Conservation (phyloP, 1,140 invertebrate genomes). For the Euwallacea fornicatus region DNA sequence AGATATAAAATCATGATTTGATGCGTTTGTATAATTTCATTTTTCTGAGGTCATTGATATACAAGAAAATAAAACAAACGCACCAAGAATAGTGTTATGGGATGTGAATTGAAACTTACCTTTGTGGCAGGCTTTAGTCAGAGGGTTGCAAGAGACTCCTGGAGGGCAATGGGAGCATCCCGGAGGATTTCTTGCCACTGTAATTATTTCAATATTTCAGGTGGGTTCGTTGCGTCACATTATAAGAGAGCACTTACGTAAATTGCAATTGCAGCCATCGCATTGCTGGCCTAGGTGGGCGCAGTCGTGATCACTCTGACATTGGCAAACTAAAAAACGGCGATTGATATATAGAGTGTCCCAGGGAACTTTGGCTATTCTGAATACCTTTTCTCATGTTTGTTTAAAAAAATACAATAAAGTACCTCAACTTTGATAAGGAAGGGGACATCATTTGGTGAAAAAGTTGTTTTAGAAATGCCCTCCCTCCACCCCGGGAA, state of each 20-base stretch:
- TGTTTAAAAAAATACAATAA: too few relatives aligned
- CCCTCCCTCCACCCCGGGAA: too few relatives aligned
- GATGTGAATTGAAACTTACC: conserved; percentile 59
- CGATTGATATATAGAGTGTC: neutral
- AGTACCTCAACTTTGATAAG: too few relatives aligned
- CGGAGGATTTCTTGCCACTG: conserved; percentile 50
- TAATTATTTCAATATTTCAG: conserved; percentile 5
- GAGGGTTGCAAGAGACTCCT: conserved; percentile 71
- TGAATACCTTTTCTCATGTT: too few relatives aligned
- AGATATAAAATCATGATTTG: neutral
- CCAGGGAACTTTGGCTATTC: too few relatives aligned
- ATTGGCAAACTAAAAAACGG: conserved; percentile 64
- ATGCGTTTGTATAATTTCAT: conserved; percentile 18
- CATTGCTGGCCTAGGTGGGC: conserved; percentile 58
- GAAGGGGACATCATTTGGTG: too few relatives aligned
- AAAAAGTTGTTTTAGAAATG: too few relatives aligned
- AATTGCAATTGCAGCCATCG: conserved; percentile 68
- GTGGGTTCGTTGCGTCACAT: neutral
- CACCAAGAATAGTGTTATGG: conserved; percentile 20
- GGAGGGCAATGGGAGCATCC: conserved; percentile 73
- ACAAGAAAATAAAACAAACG: conserved; percentile 14
- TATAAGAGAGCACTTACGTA: conserved; percentile 52
- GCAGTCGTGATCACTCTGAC: conserved; percentile 66
- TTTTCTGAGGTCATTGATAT: neutral
- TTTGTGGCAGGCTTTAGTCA: conserved; percentile 76